Percentiles rank a stretch among this genome's conserved stretches.
These are phyloP conservation scores for Craterocephalus amniculus DNA, from an alignment of 2,797 vertebrate species.

Conservation along the genomic window DNA sequence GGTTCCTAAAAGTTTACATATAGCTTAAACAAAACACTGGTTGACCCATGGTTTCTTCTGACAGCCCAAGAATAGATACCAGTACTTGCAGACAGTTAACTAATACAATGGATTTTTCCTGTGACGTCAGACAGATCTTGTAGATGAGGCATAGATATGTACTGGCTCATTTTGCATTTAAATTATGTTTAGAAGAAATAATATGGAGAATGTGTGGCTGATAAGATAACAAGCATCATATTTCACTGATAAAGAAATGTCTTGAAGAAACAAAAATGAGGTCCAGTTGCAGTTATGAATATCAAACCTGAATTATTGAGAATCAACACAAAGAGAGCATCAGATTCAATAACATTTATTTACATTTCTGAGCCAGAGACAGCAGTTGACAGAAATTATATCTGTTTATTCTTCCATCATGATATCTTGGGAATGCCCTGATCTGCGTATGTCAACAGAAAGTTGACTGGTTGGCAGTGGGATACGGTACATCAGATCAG, in stretches of 20 bases:
- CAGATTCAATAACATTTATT: neutral
- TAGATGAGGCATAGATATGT: too few relatives aligned
- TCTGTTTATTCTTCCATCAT: neutral
- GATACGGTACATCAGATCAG: neutral
- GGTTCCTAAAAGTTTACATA: conserved; percentile 2
- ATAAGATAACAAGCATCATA: too few relatives aligned
- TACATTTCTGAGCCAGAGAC: neutral
- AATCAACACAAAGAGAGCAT: neutral
- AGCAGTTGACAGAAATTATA: neutral
- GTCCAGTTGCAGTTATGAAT: too few relatives aligned
- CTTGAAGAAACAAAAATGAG: too few relatives aligned
- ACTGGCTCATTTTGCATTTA: neutral
- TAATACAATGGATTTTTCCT: neutral
- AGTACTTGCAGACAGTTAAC: neutral
- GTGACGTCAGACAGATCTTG: too few relatives aligned
- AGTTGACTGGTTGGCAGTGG: neutral
- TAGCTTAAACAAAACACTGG: neutral
- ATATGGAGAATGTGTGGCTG: too few relatives aligned
- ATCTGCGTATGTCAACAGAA: neutral
- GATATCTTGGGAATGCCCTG: neutral
- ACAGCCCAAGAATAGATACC: neutral
- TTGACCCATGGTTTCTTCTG: neutral
- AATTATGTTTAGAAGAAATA: neutral
- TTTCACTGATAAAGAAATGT: too few relatives aligned
- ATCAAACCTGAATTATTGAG: too few relatives aligned